These are phyloP conservation scores for Pristionchus fissidentatus DNA, from an alignment of 2,888 invertebrate genomes.

Conservation along the genomic window DNA sequence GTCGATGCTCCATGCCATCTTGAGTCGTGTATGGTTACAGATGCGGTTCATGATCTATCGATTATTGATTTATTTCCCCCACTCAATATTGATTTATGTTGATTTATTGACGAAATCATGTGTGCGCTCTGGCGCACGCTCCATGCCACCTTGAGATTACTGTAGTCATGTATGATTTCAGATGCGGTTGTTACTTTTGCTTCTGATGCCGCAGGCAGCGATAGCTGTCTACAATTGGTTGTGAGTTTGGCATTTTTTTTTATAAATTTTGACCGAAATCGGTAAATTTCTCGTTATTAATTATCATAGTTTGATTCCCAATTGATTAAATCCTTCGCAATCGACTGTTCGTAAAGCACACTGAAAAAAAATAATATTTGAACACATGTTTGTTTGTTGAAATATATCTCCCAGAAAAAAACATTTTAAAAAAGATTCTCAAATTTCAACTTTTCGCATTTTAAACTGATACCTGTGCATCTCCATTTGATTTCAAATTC, in stretches of 20 bases:
- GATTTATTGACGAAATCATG: not conserved
- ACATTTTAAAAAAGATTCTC: too few relatives aligned
- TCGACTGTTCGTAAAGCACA: too few relatives aligned
- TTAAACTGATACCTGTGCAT: not conserved
- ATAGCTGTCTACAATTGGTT: conserved; percentile 31
- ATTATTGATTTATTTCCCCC: too few relatives aligned
- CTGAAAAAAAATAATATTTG: too few relatives aligned
- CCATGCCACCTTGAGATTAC: not conserved
- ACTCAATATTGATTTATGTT: not conserved
- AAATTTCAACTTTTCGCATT: too few relatives aligned
- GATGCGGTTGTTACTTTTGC: conserved; percentile 32
- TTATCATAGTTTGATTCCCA: too few relatives aligned
- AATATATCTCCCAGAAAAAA: too few relatives aligned
- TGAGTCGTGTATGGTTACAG: not conserved
- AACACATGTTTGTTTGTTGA: too few relatives aligned
- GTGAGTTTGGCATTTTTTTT: not conserved
- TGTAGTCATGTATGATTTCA: not conserved
- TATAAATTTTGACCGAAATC: not conserved
- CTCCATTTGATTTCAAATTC: not conserved
- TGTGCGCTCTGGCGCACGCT: not conserved
- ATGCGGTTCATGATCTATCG: not conserved
- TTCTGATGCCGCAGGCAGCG: conserved; percentile 20
- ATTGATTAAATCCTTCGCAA: too few relatives aligned
- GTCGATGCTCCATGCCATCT: not conserved
- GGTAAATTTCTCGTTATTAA: too few relatives aligned